Evolutionary conservation across 2,888 invertebrate species (phyloP).

Genomic region (Crematogaster levior): DNA sequence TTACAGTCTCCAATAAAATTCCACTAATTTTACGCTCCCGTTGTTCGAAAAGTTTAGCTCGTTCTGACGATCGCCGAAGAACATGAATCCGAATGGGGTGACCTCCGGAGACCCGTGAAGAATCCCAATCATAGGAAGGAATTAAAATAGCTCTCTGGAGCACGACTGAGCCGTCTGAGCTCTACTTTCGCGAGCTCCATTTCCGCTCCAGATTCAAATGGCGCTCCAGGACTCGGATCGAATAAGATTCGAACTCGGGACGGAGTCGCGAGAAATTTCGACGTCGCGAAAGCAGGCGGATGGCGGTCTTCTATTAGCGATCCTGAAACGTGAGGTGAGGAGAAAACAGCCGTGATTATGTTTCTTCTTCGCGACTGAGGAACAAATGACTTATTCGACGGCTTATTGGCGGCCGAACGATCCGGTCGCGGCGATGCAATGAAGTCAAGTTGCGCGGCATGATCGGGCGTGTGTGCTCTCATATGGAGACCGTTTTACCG

Average conservation of each 20-base stretch:
- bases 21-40: constrained; percentile 67
- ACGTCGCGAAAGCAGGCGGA: background rate
- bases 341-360: constrained; percentile 5
- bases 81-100: constrained; percentile 36
- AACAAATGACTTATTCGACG: constrained; percentile 46
- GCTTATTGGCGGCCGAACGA: constrained; percentile 41
- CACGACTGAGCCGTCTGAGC: background rate
- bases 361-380: constrained; percentile 46
- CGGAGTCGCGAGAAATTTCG: background rate
- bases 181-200: constrained; percentile 42
- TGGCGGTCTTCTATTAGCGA: background rate
- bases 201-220: constrained; percentile 35
- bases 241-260: background rate
- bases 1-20: constrained; percentile 71
- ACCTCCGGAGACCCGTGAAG: constrained; percentile 56
- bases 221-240: constrained; percentile 5
- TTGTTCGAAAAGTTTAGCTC: constrained; percentile 61
- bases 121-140: constrained; percentile 38
- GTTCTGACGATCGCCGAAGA: constrained; percentile 30
- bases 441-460: constrained; percentile 54
- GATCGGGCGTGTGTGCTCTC: constrained; percentile 65
- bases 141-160: constrained; percentile 44
- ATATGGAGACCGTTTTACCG: constrained; percentile 64
- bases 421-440: constrained; percentile 57
- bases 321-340: background rate